Base-by-base conservation (phyloP, 2,797 vertebrate genomes). In the Oreonectes daqikongensis region DNA sequence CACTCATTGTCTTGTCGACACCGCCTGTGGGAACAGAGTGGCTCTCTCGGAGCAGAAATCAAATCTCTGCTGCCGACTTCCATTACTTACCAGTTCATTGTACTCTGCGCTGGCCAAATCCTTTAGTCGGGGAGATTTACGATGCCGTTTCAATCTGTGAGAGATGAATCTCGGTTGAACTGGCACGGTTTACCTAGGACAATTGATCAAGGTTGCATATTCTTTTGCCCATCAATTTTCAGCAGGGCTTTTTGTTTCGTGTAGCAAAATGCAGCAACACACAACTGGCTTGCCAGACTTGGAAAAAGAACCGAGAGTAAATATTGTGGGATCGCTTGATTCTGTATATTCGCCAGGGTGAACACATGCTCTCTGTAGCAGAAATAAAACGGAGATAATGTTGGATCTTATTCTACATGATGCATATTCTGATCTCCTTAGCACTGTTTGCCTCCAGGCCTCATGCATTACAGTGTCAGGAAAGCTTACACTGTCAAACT, bases 1-100 rank as follows among this genome's bases (percentile, higher is more conserved):
- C 35, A 18, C 44, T 81, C 70, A 20, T 15, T 44, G 76, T 48
- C 71, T 66, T 69, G 35, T 70, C 60, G 14, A 67, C 64, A 30
- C 20, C 5, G 26, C 32, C 30, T 67, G 59, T 61, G 59, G 59
- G 30, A 61, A 61, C 10, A 9, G 26, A 69, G 46, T 30, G 28
- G 20, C 35, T 30, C 17, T 40, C n/a, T 24, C n/a, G 7, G n/a
- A 52, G 35, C 18, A 32, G 61, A 67, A 72, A 67, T 50, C 70
- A 73, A 40, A 74, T 40, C 11, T 50, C 44, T 44, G 48, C 60
- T 20, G 60, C 46, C 38, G 22, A 50, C 72, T 50, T 65, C 72
- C 61, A 52, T 73, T 22, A 73, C 71, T 63, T 52, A 50, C 9
- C 48, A 42, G 72, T 22, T 65, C 4, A 20, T 53, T 65, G 38